A percentile compares a stretch with the other conserved stretches of the same genome.
Evolutionary conservation across 2,888 invertebrate genomes (phyloP).

Genomic region (Eustalomyia histrio): DNA sequence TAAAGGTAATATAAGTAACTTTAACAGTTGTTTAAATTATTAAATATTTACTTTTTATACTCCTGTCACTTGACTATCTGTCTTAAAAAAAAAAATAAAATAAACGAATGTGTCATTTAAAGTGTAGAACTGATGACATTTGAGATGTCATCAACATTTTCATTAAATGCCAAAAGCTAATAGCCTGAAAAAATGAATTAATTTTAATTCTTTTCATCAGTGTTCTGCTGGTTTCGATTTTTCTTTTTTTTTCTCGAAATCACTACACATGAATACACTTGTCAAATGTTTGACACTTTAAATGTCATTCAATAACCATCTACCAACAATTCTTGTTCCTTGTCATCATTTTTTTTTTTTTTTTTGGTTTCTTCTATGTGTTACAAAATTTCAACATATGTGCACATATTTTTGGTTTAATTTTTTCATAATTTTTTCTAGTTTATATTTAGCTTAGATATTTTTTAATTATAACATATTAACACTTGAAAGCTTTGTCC

Average conservation of each 20-base stretch:
- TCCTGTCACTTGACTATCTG: background rate
- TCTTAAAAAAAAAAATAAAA: background rate
- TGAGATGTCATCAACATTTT: constrained; percentile 39
- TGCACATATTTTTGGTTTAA: constrained; percentile 32
- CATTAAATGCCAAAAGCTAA: constrained; percentile 44
- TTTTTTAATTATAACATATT: constrained; percentile 59
- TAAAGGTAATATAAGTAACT: constrained; percentile 59
- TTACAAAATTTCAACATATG: constrained; percentile 57
- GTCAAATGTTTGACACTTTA: constrained; percentile 59
- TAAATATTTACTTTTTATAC: constrained; percentile 55
- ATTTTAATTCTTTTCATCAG: constrained; percentile 1
- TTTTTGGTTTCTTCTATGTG: background rate
- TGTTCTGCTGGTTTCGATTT: constrained; percentile 4
- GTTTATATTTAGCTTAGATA: constrained; percentile 12
- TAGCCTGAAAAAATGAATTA: constrained; percentile 46
- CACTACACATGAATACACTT: constrained; percentile 51
- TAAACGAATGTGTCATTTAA: constrained; percentile 10
- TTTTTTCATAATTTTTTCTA: constrained; percentile 42
- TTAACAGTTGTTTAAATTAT: constrained; percentile 58
- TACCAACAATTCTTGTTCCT: background rate
- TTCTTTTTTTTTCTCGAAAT: constrained; percentile 12
- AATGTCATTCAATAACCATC: constrained; percentile 43
- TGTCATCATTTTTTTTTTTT: background rate
- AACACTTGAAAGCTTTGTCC: constrained; percentile 52
- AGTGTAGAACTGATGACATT: constrained; percentile 19